Base-by-base conservation (phyloP, 1,140 invertebrate species). In the Drosophila melanica region DNA sequence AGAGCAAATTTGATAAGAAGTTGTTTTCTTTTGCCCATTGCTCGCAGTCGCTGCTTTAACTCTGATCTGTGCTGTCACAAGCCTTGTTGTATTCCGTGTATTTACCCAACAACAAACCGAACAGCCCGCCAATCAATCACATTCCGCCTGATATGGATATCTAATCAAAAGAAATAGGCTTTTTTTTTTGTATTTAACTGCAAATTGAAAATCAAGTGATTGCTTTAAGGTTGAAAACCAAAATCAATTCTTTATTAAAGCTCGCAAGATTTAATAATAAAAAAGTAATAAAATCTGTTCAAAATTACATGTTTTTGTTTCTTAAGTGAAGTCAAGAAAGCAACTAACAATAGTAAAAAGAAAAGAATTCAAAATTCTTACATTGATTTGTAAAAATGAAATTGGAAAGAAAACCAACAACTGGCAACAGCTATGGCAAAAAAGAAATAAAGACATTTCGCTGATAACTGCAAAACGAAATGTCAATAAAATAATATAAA, bases 401-500 rank as follows among this genome's bases (percentile, higher is more conserved):
- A 45, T 5, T 27, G 27, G 27, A 45, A 69, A 33, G 27, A 41
- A 66, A 58, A 27, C 7, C 37, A 53, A 35, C 45, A 45, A 70
- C 33, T 45, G 12, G 53, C 20, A 37, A 45, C 12, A 16, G n/a
- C 10, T 59, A 50, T 33, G 37, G 33, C n/a, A 35, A 35, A 68
- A 68, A 20, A 3, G 18, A 30, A 41, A 62, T 62, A 79, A 67
- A 45, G 64, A 68, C 44, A 67, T 47, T 73, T 42, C 37, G 48
- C 74, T 81, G 81, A 85, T 85, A 84, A 77, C 64, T 84, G 48
- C 48, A 59, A 59, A 79, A 65, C 66, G 47, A 78, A 86, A 82
- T 79, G 84, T 76, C 82, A 86, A 86, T 86, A 87, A 86, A 86
- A 87, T 87, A 87, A 87, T 87, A 82, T 82, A 87, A 86, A 82